Evolutionary conservation across 2,888 invertebrate genomes (phyloP), one percentile per base, ranked within the genome.

Genomic region (Ectemnius continuus): DNA sequence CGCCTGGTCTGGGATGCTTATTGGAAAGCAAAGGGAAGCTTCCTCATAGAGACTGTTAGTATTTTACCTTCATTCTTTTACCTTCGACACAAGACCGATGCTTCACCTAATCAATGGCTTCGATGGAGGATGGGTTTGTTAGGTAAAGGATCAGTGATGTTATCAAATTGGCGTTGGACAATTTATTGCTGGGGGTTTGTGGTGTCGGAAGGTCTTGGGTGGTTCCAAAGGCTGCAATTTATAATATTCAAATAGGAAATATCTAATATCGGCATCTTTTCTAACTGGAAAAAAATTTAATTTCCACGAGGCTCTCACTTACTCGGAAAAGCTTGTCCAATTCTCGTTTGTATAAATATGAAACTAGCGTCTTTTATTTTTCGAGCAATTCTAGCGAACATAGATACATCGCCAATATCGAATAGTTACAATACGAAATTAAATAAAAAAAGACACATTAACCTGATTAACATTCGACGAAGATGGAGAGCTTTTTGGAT

Each of bases 31-130:
- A 36, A 36, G 5, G 36, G 36, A 36, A 8, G 11, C 36, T 36
- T 36, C 8, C 36, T 36, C 36, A 36, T 36, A 36, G 8, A 11
- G 36, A 36, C 36, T 36, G 13, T 58, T 18, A 63, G 68, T 70
- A 79, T 83, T 88, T 88, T 88, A 88, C 88, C 88, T 88, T 88
- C 87, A 88, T 88, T 83, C 78, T 88, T 88, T 88, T 88, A 88
- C 88, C 88, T 88, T 88, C 86, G 80, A 85, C 80, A 85, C 76
- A 76, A 86, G 81, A 82, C 70, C 66, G 76, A 72, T 77, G 57
- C 65, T 73, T 78, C 73, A 18, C 48, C 70, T 8, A 26, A 61
- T 48, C 28, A 28, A 60, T 16, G 18, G 20, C 45, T 5, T 18
- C 60, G 45, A 11, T 45, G 16, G 47, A 70, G 11, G 64, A 62